Evolutionary conservation across 1,140 invertebrate genomes (phyloP).

Genomic region (Achatina immaculata): DNA sequence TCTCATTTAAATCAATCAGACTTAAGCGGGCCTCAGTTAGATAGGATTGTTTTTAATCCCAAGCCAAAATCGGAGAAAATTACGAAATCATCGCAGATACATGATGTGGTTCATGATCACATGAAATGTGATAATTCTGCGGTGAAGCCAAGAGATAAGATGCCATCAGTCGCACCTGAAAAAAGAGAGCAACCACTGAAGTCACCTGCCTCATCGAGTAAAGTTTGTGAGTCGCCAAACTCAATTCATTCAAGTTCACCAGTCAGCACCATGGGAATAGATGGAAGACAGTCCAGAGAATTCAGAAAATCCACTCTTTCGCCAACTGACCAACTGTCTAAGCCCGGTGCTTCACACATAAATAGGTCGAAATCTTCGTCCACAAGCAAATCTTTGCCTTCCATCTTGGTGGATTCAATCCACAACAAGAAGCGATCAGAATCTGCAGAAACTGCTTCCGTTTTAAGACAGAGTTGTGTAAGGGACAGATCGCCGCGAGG

Average conservation of each 20-base stretch:
- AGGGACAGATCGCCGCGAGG: background rate
- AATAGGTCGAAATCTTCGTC: background rate
- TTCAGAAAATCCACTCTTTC: constrained; percentile 1
- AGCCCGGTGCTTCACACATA: background rate
- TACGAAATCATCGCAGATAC: background rate
- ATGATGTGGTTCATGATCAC: background rate
- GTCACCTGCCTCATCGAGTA: constrained; percentile 12
- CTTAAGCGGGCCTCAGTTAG: background rate
- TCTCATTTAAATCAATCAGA: constrained; percentile 2
- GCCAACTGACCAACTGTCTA: background rate
- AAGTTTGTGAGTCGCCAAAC: background rate
- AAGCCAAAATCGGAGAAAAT: background rate
- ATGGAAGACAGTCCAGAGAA: background rate
- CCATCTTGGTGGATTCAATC: constrained; percentile 8
- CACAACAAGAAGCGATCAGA: background rate
- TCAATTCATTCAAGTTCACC: constrained; percentile 12
- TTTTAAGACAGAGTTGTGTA: background rate
- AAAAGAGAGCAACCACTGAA: background rate
- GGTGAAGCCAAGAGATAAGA: background rate
- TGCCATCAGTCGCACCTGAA: too few relatives aligned
- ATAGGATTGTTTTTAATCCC: background rate
- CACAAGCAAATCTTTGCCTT: background rate
- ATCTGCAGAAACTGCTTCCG: background rate
- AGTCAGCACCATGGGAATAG: background rate
- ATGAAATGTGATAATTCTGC: background rate